Conservation (phyloP, 2,888 invertebrate genomes). For the Parnassius smintheus region DNA sequence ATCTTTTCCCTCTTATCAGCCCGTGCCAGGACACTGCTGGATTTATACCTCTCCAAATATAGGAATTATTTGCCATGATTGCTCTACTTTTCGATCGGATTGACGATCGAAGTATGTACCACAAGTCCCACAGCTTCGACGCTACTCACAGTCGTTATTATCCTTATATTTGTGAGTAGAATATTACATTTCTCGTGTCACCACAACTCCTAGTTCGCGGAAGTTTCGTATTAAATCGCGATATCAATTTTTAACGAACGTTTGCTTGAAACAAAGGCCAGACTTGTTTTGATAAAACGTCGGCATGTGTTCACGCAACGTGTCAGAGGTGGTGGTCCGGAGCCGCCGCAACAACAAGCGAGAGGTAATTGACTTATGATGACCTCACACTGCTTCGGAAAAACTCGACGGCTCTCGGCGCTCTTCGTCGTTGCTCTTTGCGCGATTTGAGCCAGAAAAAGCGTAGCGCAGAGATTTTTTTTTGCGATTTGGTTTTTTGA, state of each 20-base stretch:
- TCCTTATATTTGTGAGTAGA: too few relatives aligned
- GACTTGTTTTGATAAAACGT: constrained; percentile 2
- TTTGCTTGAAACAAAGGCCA: constrained; percentile 3
- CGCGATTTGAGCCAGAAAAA: constrained; percentile 4
- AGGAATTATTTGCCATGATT: too few relatives aligned
- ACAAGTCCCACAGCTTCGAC: too few relatives aligned
- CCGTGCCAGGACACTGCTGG: too few relatives aligned
- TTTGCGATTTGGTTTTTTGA: constrained; percentile 2
- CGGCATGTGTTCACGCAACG: constrained; percentile 21
- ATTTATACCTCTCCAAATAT: too few relatives aligned
- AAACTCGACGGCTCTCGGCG: constrained; percentile 62
- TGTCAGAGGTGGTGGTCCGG: constrained; percentile 36
- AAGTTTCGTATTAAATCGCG: not conserved
- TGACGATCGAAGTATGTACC: too few relatives aligned
- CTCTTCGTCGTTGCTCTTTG: constrained; percentile 41
- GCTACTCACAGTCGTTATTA: too few relatives aligned
- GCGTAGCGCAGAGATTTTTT: constrained; percentile 6
- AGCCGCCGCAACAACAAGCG: constrained; percentile 11
- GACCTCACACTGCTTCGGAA: constrained; percentile 79
- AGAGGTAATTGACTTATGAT: constrained; percentile 84
- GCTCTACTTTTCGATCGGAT: too few relatives aligned
- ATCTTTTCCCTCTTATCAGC: too few relatives aligned
- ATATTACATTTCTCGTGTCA: too few relatives aligned
- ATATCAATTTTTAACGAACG: not conserved
- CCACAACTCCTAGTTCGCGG: too few relatives aligned